Conservation (phyloP, 2,797 vertebrate genomes). For the Pelobates cultripes region DNA sequence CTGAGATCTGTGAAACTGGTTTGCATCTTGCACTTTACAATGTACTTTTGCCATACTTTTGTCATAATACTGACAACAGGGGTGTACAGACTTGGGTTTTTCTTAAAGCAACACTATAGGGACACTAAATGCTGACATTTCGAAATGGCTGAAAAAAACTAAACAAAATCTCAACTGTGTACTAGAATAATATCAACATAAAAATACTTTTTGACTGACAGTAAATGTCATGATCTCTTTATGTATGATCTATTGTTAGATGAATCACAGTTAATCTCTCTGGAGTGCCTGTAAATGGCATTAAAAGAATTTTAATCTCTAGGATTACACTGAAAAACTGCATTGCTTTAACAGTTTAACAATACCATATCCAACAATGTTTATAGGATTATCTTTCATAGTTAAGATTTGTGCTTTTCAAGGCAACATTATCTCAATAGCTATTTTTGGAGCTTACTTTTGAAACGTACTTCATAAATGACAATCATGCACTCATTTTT, state of each 20-base stretch:
- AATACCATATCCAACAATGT: conserved; percentile 16
- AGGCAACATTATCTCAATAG: conserved; percentile 29
- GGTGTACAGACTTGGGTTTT: no score
- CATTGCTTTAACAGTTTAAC: conserved; percentile 13
- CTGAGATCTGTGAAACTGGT: no score
- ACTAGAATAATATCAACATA: neutral
- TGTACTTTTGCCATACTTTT: no score
- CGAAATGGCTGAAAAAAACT: no score
- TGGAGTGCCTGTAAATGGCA: conserved; percentile 46
- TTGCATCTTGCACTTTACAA: no score
- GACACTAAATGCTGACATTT: no score
- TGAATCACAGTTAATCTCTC: conserved; percentile 42
- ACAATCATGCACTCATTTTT: conserved; percentile 21
- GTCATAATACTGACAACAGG: no score
- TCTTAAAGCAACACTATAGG: no score
- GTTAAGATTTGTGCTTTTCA: conserved; percentile 32
- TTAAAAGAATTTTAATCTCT: conserved; percentile 29
- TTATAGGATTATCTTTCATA: conserved; percentile 14
- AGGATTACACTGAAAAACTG: conserved; percentile 19
- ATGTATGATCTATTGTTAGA: conserved; percentile 32
- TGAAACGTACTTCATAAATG: conserved; percentile 27
- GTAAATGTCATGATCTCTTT: conserved; percentile 17
- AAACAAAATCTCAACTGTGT: neutral
- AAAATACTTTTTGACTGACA: conserved; percentile 15
- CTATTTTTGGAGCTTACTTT: conserved; percentile 34